Conservation (phyloP, 2,113 vertebrate genomes). For the Albula goreensis region DNA sequence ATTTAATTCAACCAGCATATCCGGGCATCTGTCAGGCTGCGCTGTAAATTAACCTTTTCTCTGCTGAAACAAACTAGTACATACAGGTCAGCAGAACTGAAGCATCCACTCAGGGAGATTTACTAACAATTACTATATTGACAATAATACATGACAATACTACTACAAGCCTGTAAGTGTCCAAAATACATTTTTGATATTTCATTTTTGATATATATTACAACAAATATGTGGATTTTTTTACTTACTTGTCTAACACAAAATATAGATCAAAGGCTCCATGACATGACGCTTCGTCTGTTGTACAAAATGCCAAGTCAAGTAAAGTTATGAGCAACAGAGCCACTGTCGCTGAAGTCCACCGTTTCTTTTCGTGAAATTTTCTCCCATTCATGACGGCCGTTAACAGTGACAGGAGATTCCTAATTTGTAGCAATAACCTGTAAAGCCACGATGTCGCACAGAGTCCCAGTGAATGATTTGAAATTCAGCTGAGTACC, state of each 20-base stretch:
- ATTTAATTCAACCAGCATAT: neutral
- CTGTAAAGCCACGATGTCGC: neutral
- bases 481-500: neutral
- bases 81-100: neutral
- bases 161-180: neutral
- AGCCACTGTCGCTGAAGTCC: slow-evolving; percentile 6
- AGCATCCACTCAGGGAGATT: no score
- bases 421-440: neutral
- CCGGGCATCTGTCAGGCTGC: neutral
- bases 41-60: neutral
- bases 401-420: neutral
- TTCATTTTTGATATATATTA: neutral
- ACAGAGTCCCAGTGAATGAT: neutral
- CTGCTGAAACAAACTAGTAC: neutral
- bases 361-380: neutral
- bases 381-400: neutral
- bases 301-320: slow-evolving; percentile 43
- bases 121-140: neutral
- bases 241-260: slow-evolving; percentile 74
- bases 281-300: slow-evolving; percentile 76
- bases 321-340: slow-evolving; percentile 29
- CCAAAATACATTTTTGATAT: neutral
- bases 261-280: slow-evolving; percentile 91
- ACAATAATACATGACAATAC: neutral
- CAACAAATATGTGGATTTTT: neutral